A percentile compares a stretch with the other conserved stretches of the same genome.
Conservation (phyloP, 2,113 vertebrate genomes). For the Clarias batrachus region DNA sequence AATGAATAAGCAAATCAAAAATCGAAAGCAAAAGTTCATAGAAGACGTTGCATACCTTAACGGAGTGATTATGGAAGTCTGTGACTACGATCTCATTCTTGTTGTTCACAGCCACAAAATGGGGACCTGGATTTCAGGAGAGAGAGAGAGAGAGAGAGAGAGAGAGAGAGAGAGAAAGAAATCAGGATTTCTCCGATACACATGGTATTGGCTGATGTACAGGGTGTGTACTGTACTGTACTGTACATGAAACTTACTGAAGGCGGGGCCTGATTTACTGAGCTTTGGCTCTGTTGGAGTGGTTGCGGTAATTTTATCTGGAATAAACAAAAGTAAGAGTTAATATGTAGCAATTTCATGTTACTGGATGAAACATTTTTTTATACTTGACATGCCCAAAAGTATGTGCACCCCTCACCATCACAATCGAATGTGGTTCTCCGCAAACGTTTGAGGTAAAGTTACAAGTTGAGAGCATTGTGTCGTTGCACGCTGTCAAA, state of each 20-base stretch:
- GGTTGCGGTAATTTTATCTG: slow-evolving; percentile 77
- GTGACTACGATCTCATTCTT: slow-evolving; percentile 97
- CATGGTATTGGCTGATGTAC: too few relatives aligned
- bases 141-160: slow-evolving; percentile 29
- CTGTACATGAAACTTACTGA: slow-evolving; percentile 70
- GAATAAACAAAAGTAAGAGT: slow-evolving; percentile 51
- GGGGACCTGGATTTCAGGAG: slow-evolving; percentile 78
- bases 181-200: neutral
- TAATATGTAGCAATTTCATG: neutral
- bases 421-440: neutral
- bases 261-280: slow-evolving; percentile 76
- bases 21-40: neutral
- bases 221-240: neutral
- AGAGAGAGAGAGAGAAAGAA: slow-evolving; percentile 23
- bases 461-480: neutral
- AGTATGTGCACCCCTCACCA: neutral
- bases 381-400: neutral
- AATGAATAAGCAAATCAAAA: neutral
- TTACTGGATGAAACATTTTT: neutral
- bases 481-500: neutral
- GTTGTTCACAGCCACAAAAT: slow-evolving; percentile 96
- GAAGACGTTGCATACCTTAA: slow-evolving; percentile 79
- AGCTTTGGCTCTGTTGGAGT: slow-evolving; percentile 76
- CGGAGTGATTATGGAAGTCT: slow-evolving; percentile 97
- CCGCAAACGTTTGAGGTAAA: neutral